phyloP scores from a whole-genome alignment of 2,888 invertebrate genomes.

The Caradrina clavipalpis region DNA sequence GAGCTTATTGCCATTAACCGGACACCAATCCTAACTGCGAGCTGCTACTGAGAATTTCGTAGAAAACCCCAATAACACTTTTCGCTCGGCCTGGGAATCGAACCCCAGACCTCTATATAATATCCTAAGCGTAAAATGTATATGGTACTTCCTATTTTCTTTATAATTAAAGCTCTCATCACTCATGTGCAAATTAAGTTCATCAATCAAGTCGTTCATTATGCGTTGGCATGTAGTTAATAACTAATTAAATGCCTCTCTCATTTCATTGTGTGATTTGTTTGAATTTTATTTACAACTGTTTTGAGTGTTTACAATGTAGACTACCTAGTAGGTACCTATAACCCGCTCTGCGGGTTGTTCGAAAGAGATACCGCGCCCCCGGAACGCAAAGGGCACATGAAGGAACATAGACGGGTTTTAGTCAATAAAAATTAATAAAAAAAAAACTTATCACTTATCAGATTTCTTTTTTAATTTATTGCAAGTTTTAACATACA shows the following conservation, averaged over 20 bases:
- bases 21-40: too few relatives aligned
- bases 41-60: too few relatives aligned
- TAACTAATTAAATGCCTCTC: slow-evolving; percentile 56
- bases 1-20: too few relatives aligned
- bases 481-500: too few relatives aligned
- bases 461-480: too few relatives aligned
- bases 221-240: slow-evolving; percentile 47
- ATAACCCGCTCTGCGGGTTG: neutral
- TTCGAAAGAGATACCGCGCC: too few relatives aligned
- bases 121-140: neutral
- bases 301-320: slow-evolving; percentile 16
- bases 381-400: too few relatives aligned
- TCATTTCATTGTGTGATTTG: slow-evolving; percentile 36
- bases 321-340: neutral
- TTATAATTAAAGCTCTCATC: slow-evolving; percentile 12
- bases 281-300: slow-evolving; percentile 45
- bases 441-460: too few relatives aligned
- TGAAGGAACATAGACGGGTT: too few relatives aligned
- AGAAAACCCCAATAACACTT: too few relatives aligned
- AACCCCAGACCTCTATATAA: neutral
- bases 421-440: too few relatives aligned
- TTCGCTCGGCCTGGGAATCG: too few relatives aligned
- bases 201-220: slow-evolving; percentile 46
- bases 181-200: slow-evolving; percentile 38
- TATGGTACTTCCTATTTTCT: neutral